Evolutionary conservation across 2,797 vertebrate species (phyloP).

Genomic region (Myotis findleyi): DNA sequence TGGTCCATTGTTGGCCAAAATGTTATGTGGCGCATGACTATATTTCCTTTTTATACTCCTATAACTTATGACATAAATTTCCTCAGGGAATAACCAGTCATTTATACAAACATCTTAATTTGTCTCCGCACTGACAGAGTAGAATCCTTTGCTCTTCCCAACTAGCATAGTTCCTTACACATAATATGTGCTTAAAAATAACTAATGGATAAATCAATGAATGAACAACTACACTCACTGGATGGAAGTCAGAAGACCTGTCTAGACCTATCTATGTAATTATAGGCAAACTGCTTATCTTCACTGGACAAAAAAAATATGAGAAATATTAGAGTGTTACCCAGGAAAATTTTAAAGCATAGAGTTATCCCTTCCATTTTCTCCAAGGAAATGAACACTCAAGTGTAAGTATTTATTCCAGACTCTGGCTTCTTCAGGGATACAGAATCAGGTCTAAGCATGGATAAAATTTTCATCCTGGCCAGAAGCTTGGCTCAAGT

Average conservation of each 20-base stretch:
- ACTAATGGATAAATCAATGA: background rate
- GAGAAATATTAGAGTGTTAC: background rate
- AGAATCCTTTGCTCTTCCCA: conserved; percentile 7
- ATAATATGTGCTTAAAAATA: conserved; percentile 33
- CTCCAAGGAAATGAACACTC: conserved; percentile 3
- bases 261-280: background rate
- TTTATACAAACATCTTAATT: conserved; percentile 42
- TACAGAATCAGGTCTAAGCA: conserved; percentile 9
- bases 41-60: conserved; percentile 11
- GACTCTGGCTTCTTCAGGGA: background rate
- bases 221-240: background rate
- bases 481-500: conserved; percentile 38
- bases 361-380: conserved; percentile 39
- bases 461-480: conserved; percentile 27
- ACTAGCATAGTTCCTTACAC: background rate
- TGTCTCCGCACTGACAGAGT: background rate
- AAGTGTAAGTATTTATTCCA: background rate
- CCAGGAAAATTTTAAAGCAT: background rate
- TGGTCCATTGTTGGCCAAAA: background rate
- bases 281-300: conserved; percentile 36
- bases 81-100: conserved; percentile 10
- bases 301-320: background rate
- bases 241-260: background rate
- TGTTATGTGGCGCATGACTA: background rate
- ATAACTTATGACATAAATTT: conserved; percentile 36